Base-by-base conservation (phyloP, 1,140 invertebrate genomes). In the Drosophila rufa region DNA sequence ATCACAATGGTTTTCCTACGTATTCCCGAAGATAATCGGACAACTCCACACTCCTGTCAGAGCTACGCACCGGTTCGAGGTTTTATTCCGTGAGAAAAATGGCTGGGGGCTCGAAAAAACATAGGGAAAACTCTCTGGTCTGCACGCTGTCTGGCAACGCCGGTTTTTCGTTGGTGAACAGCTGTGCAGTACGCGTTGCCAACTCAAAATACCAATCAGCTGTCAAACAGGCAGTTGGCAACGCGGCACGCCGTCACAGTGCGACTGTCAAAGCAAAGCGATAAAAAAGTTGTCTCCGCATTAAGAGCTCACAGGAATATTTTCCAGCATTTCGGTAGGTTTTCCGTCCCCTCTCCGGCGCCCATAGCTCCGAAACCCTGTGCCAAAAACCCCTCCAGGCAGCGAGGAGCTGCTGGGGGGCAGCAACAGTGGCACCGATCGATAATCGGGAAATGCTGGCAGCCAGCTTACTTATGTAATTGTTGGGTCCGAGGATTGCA, bases 301-400 rank as follows among this genome's bases (percentile, higher is more conserved):
- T 79, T 80, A 89, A 78, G 62, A 85, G 75, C 62, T 69, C 74
- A 81, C 77, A 74, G 78, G 80, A 86, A 91, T 91, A 91, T 78
- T 91, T 91, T 91, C 86, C 55, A 82, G 76, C 73, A 80, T 84
- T 82, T 90, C 70, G 86, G 85, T 91, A 86, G 74, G 82, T 82
- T 68, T 61, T 58, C 30, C 38, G 65, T 8, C 2, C n/a, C 4
- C 2, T 6, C 53, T 61, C 27, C 43, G 55, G 6, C 5, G 30
- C 2, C 8, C 9, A 8, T 5, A 19, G 12, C 45, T n/a, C 0
- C 3, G 0, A 14, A 25, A 14, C 11, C 9, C 7, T 22, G 0
- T 25, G 36, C 7, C 19, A 8, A 6, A 3, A 12, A 7, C 6
- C 9, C 36, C 15, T n/a, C 2, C 11, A 12, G 27, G 15, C 25